phyloP scores from a whole-genome alignment of 2,888 invertebrate species.

The Neocrepidodera transversa region DNA sequence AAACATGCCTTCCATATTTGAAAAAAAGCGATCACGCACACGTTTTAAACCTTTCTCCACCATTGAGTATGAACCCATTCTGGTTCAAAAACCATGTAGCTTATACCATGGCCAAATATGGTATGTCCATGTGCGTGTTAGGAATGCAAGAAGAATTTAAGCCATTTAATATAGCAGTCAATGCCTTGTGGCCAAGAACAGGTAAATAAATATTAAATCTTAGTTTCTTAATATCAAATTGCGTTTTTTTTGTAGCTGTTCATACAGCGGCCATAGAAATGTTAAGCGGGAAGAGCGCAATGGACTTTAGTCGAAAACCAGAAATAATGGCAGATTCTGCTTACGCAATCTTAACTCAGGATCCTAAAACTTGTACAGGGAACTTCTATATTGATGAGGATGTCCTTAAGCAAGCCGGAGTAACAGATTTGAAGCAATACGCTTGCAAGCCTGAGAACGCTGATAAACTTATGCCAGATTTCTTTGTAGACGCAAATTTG shows the following conservation, averaged over 20 bases:
- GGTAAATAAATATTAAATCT: conserved; percentile 61
- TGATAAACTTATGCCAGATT: conserved; percentile 79
- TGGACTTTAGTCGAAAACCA: conserved; percentile 74
- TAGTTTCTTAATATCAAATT: no score
- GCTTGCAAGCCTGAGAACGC: conserved; percentile 77
- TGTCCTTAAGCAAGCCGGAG: conserved; percentile 77
- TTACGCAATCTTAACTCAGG: conserved; percentile 79
- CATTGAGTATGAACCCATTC: conserved; percentile 83
- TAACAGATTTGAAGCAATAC: conserved; percentile 78
- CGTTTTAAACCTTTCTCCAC: conserved; percentile 94
- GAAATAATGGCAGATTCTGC: conserved; percentile 92
- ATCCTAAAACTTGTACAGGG: conserved; percentile 81
- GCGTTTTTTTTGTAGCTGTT: conserved; percentile 69
- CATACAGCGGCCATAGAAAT: conserved; percentile 93
- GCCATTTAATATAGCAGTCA: conserved; percentile 84
- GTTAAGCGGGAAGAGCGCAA: conserved; percentile 74
- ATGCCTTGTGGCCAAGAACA: conserved; percentile 96
- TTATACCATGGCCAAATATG: conserved; percentile 98
- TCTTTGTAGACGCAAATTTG: conserved; percentile 74
- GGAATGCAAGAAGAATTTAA: conserved; percentile 97
- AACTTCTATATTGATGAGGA: conserved; percentile 94
- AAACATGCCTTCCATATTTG: conserved; percentile 86
- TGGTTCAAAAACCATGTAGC: conserved; percentile 95
- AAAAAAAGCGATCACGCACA: conserved; percentile 89
- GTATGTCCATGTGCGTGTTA: conserved; percentile 97